Conservation (phyloP, 2,113 vertebrate species). For the Crotalus viridis region DNA sequence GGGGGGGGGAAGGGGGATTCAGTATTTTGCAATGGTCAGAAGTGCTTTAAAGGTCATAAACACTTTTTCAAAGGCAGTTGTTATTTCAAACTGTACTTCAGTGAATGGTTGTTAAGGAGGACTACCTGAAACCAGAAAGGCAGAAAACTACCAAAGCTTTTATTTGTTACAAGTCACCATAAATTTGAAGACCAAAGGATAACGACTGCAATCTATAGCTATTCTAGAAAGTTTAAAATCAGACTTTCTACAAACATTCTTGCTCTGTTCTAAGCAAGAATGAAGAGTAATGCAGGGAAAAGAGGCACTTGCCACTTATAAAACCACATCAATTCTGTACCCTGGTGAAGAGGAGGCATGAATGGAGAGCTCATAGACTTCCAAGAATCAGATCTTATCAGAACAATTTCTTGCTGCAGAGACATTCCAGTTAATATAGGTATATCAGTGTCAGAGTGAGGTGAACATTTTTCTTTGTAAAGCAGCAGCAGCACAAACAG, state of each 20-base stretch:
- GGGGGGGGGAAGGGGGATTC: background rate
- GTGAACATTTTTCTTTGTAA: background rate
- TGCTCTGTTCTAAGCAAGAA: background rate
- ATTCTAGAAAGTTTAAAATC: background rate
- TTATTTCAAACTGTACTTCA: background rate
- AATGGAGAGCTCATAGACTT: background rate
- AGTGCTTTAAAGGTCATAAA: background rate
- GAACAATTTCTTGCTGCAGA: background rate
- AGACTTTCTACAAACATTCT: background rate
- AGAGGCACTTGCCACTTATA: background rate
- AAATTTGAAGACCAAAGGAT: background rate
- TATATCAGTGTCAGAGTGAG: background rate
- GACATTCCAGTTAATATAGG: background rate
- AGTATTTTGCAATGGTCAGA: background rate
- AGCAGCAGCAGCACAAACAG: background rate
- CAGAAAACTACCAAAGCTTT: background rate
- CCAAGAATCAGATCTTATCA: background rate
- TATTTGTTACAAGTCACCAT: background rate
- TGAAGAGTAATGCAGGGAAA: background rate
- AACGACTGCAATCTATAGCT: background rate
- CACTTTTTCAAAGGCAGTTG: background rate
- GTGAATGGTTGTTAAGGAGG: background rate
- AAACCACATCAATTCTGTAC: background rate
- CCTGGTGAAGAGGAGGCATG: background rate
- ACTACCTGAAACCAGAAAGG: background rate